Conservation (phyloP, 2,797 vertebrate species). For the Myripristis jacobus region DNA sequence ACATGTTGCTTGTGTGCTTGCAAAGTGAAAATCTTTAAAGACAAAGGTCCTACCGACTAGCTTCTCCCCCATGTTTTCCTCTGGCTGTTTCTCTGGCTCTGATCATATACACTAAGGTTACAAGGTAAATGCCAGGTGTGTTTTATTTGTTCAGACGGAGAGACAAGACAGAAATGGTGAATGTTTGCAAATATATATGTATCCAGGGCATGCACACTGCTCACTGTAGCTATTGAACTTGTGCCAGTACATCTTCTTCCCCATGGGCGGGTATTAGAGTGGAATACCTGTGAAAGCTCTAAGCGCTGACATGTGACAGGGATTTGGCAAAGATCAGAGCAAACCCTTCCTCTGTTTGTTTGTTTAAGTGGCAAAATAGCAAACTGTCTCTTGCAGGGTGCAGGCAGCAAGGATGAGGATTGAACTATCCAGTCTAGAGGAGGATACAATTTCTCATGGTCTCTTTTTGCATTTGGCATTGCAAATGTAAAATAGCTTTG, state of each 20-base stretch:
- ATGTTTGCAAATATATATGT: neutral
- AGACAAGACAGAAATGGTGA: conserved; percentile 35
- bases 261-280: conserved; percentile 29
- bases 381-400: conserved; percentile 8
- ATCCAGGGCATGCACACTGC: conserved; percentile 52
- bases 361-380: conserved; percentile 14
- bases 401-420: conserved; percentile 21
- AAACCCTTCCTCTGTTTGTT: conserved; percentile 30
- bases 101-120: conserved; percentile 13
- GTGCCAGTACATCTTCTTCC: conserved; percentile 47
- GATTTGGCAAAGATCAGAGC: conserved; percentile 33
- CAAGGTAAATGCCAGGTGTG: conserved; percentile 12
- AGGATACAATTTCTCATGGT: neutral
- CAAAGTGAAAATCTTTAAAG: conserved; percentile 42
- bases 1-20: conserved; percentile 13
- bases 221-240: conserved; percentile 1
- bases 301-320: conserved; percentile 38
- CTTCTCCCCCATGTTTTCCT: conserved; percentile 18
- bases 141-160: conserved; percentile 26
- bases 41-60: neutral
- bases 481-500: too few relatives aligned
- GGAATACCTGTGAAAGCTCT: conserved; percentile 42
- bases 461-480: too few relatives aligned
- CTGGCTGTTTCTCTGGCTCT: conserved; percentile 19
- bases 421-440: conserved; percentile 9